Percentiles rank a stretch among this genome's conserved stretches.
These are phyloP conservation scores for Gymnorhina tibicen DNA, from an alignment of 2,113 vertebrate genomes.

Conservation along the genomic window DNA sequence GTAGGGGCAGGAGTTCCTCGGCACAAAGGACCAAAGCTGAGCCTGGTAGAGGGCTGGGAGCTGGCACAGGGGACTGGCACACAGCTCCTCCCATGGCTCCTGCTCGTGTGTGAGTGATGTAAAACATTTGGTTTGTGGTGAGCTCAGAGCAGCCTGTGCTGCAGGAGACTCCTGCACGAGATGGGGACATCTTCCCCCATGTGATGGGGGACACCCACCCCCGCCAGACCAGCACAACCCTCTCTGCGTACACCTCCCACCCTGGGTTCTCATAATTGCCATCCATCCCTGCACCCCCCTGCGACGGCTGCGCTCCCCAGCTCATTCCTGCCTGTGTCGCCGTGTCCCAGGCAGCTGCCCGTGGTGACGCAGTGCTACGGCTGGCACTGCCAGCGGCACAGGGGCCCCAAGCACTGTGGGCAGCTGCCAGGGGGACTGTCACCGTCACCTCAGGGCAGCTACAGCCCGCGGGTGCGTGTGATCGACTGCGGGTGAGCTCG, in stretches of 20 bases:
- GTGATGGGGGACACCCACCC: background rate
- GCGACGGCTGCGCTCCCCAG: accelerated
- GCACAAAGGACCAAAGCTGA: background rate
- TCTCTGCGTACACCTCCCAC: accelerated
- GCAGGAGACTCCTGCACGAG: no score
- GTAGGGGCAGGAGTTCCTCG: background rate
- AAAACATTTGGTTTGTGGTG: background rate
- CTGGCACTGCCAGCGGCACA: background rate
- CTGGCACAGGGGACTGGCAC: background rate
- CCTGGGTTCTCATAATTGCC: background rate
- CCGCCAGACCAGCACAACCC: background rate
- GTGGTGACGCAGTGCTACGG: background rate
- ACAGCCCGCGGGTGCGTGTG: accelerated
- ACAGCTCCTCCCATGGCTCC: background rate
- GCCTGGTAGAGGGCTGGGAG: background rate
- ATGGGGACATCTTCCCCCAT: accelerated
- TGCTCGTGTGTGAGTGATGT: background rate
- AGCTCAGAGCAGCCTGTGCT: background rate
- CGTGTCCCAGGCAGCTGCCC: background rate
- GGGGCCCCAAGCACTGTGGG: background rate
- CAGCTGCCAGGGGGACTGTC: background rate
- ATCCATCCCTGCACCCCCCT: background rate
- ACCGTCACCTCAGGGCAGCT: background rate
- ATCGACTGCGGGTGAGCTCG: accelerated
- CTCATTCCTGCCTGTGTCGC: accelerated